phyloP scores from a whole-genome alignment of 2,797 vertebrate species.

The Oreortyx pictus region DNA sequence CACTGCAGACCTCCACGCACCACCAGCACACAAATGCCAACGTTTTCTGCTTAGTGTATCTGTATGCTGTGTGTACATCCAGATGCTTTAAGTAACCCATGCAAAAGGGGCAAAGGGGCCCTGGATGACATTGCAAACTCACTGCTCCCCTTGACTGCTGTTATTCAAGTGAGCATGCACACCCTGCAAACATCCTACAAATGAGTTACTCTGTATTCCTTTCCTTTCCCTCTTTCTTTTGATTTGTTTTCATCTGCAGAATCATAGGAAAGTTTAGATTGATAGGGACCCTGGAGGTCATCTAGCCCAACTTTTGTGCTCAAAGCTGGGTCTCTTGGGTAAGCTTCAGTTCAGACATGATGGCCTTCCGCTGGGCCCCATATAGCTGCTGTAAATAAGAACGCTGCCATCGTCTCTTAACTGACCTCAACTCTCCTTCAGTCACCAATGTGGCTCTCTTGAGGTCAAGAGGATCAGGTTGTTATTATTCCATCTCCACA shows the following conservation, averaged over 20 bases:
- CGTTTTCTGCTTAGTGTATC: neutral
- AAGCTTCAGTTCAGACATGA: neutral
- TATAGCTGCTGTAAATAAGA: neutral
- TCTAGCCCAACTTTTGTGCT: neutral
- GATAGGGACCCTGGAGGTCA: neutral
- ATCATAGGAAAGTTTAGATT: neutral
- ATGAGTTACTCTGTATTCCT: neutral
- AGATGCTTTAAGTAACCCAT: neutral
- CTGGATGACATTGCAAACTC: neutral
- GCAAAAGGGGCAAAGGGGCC: neutral
- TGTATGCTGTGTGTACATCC: neutral
- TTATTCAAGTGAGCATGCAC: neutral
- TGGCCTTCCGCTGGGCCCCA: neutral
- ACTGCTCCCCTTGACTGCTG: neutral
- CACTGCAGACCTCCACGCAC: neutral
- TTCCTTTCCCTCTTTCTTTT: neutral
- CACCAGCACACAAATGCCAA: neutral
- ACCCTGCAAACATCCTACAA: neutral
- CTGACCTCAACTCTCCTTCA: rapidly evolving
- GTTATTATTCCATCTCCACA: neutral
- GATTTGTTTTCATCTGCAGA: neutral
- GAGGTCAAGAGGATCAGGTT: rapidly evolving
- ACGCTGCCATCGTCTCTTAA: neutral
- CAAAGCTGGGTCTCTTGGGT: neutral
- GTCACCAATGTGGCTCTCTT: rapidly evolving